Percentiles rank a stretch among this genome's conserved stretches.
Conservation (phyloP, 2,113 vertebrate species). For the Albula glossodonta region DNA sequence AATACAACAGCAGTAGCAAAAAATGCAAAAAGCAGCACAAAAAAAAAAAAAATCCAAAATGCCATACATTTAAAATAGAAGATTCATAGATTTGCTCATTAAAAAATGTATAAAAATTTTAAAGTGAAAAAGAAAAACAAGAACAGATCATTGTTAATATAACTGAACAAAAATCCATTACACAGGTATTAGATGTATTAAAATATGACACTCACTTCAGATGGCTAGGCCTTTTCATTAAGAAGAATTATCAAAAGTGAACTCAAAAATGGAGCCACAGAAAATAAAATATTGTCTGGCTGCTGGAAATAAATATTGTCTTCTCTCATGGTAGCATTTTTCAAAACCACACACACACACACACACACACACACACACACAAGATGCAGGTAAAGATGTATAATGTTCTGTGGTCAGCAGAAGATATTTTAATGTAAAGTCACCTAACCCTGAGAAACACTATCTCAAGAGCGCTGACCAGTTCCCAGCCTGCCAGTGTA, state of each 20-base stretch:
- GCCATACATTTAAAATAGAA: background rate
- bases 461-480: background rate
- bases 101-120: background rate
- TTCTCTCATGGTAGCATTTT: too few relatives aligned
- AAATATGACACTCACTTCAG: background rate
- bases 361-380: too few relatives aligned
- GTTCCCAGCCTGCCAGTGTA: too few relatives aligned
- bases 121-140: background rate
- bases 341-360: too few relatives aligned
- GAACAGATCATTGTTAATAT: background rate
- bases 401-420: background rate
- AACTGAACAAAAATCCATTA: background rate
- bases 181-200: background rate
- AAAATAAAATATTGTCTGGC: too few relatives aligned
- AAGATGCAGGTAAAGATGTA: too few relatives aligned
- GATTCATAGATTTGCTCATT: background rate
- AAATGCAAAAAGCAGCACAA: background rate
- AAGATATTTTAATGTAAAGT: background rate
- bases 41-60: background rate
- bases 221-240: conserved; percentile 15
- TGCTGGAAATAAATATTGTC: background rate
- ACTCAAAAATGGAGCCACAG: background rate
- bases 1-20: conserved; percentile 5
- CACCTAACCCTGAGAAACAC: background rate
- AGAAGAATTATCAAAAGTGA: background rate